phyloP scores from a whole-genome alignment of 2,797 vertebrate species.

The Sebastes vulpes region DNA sequence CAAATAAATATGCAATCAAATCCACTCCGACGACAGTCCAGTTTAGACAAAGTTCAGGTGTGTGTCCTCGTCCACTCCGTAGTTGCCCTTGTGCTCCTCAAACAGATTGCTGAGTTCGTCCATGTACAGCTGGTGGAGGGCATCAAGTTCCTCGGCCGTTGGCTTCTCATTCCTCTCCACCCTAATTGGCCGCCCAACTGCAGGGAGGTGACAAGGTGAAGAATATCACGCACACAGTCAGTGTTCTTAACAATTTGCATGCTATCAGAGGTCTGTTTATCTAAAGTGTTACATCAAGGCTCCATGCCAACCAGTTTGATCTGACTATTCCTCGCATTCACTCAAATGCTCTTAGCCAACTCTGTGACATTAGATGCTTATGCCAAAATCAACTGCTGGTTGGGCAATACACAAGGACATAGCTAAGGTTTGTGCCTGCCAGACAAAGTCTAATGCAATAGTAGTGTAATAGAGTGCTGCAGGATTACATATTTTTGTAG shows the following conservation, averaged over 20 bases:
- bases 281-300: not conserved
- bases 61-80: conserved; percentile 87
- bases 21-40: not conserved
- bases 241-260: conserved; percentile 15
- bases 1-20: conserved; percentile 58
- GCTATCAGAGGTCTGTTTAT: not conserved
- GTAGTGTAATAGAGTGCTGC: not conserved
- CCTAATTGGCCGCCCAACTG: conserved; percentile 93
- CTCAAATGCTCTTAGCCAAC: not conserved
- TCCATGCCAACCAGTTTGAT: not conserved
- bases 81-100: conserved; percentile 91
- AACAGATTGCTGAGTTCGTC: conserved; percentile 90
- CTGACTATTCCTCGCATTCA: conserved; percentile 1
- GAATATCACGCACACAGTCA: conserved; percentile 16
- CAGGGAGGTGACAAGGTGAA: conserved; percentile 40
- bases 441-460: not conserved
- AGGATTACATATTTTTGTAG: not conserved
- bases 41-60: conserved; percentile 89
- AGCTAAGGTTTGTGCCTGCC: not conserved
- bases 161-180: conserved; percentile 86
- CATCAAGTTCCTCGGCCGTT: conserved; percentile 85
- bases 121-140: conserved; percentile 89
- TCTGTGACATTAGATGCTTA: not conserved
- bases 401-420: conserved; percentile 4
- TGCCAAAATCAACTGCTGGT: conserved; percentile 38